Evolutionary conservation across 2,888 invertebrate species (phyloP).

Genomic region (Euspilapteryx auroguttella): DNA sequence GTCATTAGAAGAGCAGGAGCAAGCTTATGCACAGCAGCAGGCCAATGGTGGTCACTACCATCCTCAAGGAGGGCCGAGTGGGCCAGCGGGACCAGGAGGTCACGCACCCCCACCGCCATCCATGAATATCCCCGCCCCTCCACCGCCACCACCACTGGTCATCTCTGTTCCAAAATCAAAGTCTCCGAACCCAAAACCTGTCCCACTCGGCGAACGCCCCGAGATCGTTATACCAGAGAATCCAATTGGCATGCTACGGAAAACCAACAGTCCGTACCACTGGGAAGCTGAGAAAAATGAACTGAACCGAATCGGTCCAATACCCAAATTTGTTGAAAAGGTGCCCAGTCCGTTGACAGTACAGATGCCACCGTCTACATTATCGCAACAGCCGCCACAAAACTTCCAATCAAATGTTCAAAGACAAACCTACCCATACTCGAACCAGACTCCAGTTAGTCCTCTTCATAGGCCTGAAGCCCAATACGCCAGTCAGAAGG

Average conservation of each 20-base stretch:
- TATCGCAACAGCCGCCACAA: slow-evolving; percentile 42
- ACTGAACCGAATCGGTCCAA: slow-evolving; percentile 43
- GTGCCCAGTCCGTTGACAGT: slow-evolving; percentile 49
- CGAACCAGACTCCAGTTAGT: slow-evolving; percentile 36
- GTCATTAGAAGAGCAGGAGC: slow-evolving; percentile 62
- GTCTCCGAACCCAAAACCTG: slow-evolving; percentile 53
- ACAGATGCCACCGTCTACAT: slow-evolving; percentile 37
- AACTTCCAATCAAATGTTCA: slow-evolving; percentile 30
- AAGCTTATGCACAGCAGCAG: slow-evolving; percentile 25
- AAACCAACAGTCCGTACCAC: slow-evolving; percentile 69
- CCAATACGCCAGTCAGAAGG: slow-evolving; percentile 40
- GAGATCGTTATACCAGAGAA: slow-evolving; percentile 76
- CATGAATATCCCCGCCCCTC: slow-evolving; percentile 45
- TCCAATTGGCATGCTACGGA: slow-evolving; percentile 69
- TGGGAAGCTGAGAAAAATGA: slow-evolving; percentile 65
- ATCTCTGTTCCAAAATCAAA: slow-evolving; percentile 45
- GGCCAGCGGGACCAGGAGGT: too few relatives aligned
- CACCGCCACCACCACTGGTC: slow-evolving; percentile 66
- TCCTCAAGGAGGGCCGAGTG: slow-evolving; percentile 30
- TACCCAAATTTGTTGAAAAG: slow-evolving; percentile 48
- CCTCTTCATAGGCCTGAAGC: slow-evolving; percentile 53
- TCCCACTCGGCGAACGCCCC: slow-evolving; percentile 63
- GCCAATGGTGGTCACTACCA: slow-evolving; percentile 19
- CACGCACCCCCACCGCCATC: slow-evolving; percentile 44
- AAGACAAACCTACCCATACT: slow-evolving; percentile 19